Conservation (phyloP, 1,140 invertebrate species). For the Solenopsis fugax region DNA sequence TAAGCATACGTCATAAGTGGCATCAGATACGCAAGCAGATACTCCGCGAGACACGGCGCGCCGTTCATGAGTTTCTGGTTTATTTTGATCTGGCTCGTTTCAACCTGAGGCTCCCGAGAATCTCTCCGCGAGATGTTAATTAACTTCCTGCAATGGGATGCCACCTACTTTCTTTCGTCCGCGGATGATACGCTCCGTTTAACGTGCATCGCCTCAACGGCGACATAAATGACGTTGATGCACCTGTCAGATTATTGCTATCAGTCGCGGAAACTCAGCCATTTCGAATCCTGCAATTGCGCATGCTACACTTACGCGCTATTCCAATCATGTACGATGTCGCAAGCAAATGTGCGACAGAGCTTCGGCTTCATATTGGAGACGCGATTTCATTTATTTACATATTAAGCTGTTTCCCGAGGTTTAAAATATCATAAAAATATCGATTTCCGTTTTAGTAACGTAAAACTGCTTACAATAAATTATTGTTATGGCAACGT, state of each 20-base stretch:
- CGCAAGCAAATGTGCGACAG: neutral
- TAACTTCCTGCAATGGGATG: constrained; percentile 72
- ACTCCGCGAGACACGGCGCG: constrained; percentile 60
- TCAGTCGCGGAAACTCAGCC: constrained; percentile 37
- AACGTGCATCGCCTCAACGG: constrained; percentile 36
- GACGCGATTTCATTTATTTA: neutral
- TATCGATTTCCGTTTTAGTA: neutral
- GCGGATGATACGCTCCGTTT: constrained; percentile 75
- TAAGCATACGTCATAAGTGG: constrained; percentile 63
- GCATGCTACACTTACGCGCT: neutral
- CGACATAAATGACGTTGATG: constrained; percentile 50
- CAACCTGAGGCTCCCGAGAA: constrained; percentile 27
- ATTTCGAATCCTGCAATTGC: constrained; percentile 13
- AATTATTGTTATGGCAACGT: neutral
- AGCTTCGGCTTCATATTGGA: neutral
- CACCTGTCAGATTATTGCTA: constrained; percentile 58
- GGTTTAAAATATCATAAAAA: neutral
- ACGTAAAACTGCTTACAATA: neutral
- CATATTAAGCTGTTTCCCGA: neutral
- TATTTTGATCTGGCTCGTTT: constrained; percentile 63
- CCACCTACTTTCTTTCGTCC: constrained; percentile 71
- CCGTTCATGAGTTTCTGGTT: constrained; percentile 48
- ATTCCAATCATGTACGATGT: neutral
- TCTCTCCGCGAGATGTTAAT: constrained; percentile 76
- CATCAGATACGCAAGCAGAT: constrained; percentile 64